Base-by-base conservation (phyloP, 2,797 vertebrate species). In the Melanotaenia nigrans region DNA sequence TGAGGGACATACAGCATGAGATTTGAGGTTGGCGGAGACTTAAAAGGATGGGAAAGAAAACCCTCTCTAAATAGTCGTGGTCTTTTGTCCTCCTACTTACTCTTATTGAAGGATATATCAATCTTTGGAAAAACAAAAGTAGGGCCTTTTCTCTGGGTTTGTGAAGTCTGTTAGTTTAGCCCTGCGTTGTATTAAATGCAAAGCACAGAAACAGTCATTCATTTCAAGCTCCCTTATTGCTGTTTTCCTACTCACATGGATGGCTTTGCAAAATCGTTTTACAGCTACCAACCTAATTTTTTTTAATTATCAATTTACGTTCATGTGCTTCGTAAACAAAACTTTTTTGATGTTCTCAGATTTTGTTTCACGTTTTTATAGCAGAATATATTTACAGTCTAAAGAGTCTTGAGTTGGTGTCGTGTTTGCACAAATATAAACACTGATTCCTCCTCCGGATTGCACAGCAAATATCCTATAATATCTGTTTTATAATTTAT, bases 1-100 rank as follows among this genome's bases (percentile, higher is more conserved):
- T 42, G 57, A 68, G 25, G 77, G 54, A 71, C 65, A 81, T 38
- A 0, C 5, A 30, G 67, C 83, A 90, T 85, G 84, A 81, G 33
- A 73, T 8, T 5, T 82, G 75, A 61, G 77, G 85, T 78, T 81
- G 80, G 78, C 87, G 82, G 81, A 83, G 85, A 85, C 70, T 75
- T 36, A 12, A 75, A 84, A 85, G 74, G 82, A 80, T 89, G 86
- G 84, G 51, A 0, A 25, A 38, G 20, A 32, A 68, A 11, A 0
- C 5, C 1, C 24, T 58, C 8, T 58, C 6, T 68, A 36, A 76
- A 60, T 56, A 3, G 8, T 5, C 0, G 2, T 59, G 8, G 5
- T 65, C 62, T 61, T 3, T 1, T 63, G 72, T 78, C 63, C 11
- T 8, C 24, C 61, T 56, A 42, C 7, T 62, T 3, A 1, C 20